phyloP scores from a whole-genome alignment of 1,140 invertebrate species.

The Drosophila kohkoa region DNA sequence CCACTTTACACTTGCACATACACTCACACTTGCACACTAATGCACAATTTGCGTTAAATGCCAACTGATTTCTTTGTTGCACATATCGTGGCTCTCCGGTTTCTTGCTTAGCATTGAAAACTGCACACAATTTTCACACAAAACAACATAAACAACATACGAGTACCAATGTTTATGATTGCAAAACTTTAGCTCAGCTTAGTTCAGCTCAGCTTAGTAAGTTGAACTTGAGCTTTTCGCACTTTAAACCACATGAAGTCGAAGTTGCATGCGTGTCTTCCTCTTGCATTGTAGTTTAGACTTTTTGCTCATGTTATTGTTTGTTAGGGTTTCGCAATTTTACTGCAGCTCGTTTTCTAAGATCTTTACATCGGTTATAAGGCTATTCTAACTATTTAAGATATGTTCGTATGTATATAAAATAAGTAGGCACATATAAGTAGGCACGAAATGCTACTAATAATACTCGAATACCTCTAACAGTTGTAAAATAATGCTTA shows the following conservation, averaged over 20 bases:
- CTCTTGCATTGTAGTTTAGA: not conserved
- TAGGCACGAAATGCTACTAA: no score
- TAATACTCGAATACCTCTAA: no score
- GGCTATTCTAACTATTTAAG: no score
- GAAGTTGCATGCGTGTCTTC: not conserved
- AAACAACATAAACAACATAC: conserved; percentile 7
- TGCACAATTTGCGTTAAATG: conserved; percentile 27
- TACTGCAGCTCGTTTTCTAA: not conserved
- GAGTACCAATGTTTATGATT: conserved; percentile 31
- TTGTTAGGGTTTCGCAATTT: not conserved
- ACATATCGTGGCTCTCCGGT: conserved; percentile 15
- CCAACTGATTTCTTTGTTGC: conserved; percentile 34
- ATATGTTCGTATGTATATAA: no score
- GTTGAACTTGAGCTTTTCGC: conserved; percentile 65
- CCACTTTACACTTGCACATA: conserved; percentile 50
- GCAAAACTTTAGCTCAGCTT: conserved; percentile 30
- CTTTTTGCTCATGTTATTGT: not conserved
- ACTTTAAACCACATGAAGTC: conserved; percentile 20
- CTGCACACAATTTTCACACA: conserved; percentile 35
- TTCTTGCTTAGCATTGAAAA: conserved; percentile 65
- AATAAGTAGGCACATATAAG: no score
- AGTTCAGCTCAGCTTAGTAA: not conserved
- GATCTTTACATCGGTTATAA: not conserved
- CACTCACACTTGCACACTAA: conserved; percentile 8
- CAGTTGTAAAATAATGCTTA: no score